A percentile compares a stretch with the other conserved stretches of the same genome.
phyloP scores from a whole-genome alignment of 2,888 invertebrate genomes.

The Globia sparganii region DNA sequence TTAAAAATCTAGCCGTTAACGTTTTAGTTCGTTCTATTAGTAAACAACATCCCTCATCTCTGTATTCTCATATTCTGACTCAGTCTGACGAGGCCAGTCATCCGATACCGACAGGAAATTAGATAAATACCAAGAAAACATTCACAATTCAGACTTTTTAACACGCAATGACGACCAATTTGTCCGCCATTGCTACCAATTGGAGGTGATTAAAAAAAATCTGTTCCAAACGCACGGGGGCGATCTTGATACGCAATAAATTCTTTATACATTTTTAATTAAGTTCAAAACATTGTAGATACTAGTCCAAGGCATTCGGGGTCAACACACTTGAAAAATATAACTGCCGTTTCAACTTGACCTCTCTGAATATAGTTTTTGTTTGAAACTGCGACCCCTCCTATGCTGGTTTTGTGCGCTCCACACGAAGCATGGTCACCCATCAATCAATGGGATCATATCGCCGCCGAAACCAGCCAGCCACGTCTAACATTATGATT shows the following conservation, averaged over 20 bases:
- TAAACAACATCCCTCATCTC: conserved; percentile 43
- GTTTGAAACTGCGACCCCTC: conserved; percentile 58
- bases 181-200: conserved; percentile 70
- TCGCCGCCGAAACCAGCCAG: conserved; percentile 85
- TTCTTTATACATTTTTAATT: conserved; percentile 88
- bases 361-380: conserved; percentile 58
- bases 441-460: conserved; percentile 90
- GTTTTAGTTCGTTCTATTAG: conserved; percentile 30
- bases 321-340: conserved; percentile 86
- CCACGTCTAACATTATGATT: conserved; percentile 86
- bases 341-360: conserved; percentile 76
- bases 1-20: background rate
- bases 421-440: conserved; percentile 87
- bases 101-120: conserved; percentile 82
- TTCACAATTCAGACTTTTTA: conserved; percentile 64
- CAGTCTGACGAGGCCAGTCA: conserved; percentile 71
- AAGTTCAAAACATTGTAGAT: conserved; percentile 85
- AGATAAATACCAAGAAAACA: conserved; percentile 76
- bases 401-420: conserved; percentile 72
- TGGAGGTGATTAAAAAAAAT: conserved; percentile 77
- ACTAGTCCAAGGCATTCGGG: conserved; percentile 81
- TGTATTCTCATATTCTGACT: conserved; percentile 67
- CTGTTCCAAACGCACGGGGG: conserved; percentile 81
- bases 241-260: conserved; percentile 83
- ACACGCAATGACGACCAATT: conserved; percentile 66